Percentiles rank a stretch among this genome's conserved stretches.
These are phyloP conservation scores for Ardeotis arabs DNA, from an alignment of 2,113 vertebrate genomes.

Conservation along the genomic window DNA sequence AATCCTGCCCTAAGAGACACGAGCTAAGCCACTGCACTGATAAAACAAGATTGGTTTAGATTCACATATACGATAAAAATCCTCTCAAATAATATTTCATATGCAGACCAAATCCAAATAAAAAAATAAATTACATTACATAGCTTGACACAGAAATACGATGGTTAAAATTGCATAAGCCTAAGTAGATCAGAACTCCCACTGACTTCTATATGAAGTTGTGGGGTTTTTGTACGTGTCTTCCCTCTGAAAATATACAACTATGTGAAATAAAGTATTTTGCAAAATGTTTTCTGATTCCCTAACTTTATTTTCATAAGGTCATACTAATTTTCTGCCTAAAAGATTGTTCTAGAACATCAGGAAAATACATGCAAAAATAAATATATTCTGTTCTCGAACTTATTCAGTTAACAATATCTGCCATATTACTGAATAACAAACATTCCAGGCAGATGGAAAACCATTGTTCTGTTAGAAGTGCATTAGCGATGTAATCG, in stretches of 20 bases:
- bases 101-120: neutral
- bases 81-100: neutral
- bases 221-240: neutral
- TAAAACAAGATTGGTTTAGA: neutral
- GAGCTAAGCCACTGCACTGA: neutral
- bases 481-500: neutral
- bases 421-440: neutral
- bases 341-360: neutral
- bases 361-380: neutral
- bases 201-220: neutral
- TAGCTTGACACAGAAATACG: neutral
- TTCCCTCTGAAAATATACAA: neutral
- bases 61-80: neutral
- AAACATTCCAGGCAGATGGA: neutral
- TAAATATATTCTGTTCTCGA: neutral
- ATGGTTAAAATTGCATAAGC: neutral
- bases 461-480: conserved; percentile 14
- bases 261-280: neutral
- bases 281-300: neutral
- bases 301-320: conserved; percentile 2
- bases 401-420: conserved; percentile 6
- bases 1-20: neutral
- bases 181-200: neutral
- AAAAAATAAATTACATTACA: neutral
- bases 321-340: neutral